Evolutionary conservation across 2,113 vertebrate species (phyloP), one percentile per base, ranked within the genome.

Genomic region (Hemichromis elongatus): DNA sequence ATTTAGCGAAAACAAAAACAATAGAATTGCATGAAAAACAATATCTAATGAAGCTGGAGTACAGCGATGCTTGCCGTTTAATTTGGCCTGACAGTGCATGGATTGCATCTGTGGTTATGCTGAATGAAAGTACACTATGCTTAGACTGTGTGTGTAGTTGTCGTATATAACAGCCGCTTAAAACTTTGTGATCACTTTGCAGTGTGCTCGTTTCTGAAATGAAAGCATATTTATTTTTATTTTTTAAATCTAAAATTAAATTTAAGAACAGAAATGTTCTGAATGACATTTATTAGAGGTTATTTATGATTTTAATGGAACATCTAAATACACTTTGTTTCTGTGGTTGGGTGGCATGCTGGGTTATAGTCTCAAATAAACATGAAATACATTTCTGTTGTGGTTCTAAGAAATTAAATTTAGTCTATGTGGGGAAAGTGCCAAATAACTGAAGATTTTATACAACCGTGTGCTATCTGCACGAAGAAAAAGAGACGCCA

Each of bases 1-100:
- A 94, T 92, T 93, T 93, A 81, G 80, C 89, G 77, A 89, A 94
- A 92, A 89, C 56, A 86, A 78, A 88, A 82, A 91, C 77, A 89
- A 88, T 50, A 84, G 84, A 83, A 83, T 12, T 50, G 84, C 50
- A 56, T 28, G 73, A 84, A 89, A 85, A 83, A 84, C 70, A 87
- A 87, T 37, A 89, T 80, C 59, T 83, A 82, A 90, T 85, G 66
- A 91, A 86, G 81, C 70, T 52, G n/a, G 54, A 80, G 52, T 8
- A 61, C 45, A 89, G 18, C 37, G 11, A 10, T 28, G 26, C 40
- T 37, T 26, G 28, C 45, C 21, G 54, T 75, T 33, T 33, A 12
- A 79, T 28, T 57, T 13, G 33, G 19, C 26, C 16, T 47, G 59
- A 14, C 11, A 16, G 56, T 5, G 80, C 45, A 45, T 66, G 4